Conservation (phyloP, 2,797 vertebrate species). For the Pantherophis alleghaniensis region DNA sequence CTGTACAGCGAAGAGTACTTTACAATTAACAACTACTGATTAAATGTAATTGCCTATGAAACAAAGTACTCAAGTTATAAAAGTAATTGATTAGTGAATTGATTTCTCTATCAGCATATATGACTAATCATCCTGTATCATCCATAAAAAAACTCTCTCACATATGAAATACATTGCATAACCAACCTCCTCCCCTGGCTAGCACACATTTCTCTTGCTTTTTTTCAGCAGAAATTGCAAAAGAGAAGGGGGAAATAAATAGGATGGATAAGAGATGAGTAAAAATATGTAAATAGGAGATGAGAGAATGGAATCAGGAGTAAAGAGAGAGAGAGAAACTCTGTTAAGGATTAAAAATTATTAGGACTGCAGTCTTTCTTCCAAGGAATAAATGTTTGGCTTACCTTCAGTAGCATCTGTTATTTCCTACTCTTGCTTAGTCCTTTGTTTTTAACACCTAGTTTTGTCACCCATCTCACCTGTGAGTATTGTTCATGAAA, state of each 20-base stretch:
- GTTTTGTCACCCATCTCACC: background rate
- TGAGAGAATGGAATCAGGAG: background rate
- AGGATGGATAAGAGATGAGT: background rate
- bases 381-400: background rate
- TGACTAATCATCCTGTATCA: background rate
- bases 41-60: background rate
- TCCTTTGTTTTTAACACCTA: background rate
- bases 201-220: background rate
- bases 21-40: background rate
- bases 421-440: background rate
- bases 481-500: background rate
- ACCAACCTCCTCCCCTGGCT: background rate
- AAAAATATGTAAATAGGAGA: background rate
- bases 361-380: background rate
- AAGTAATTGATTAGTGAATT: constrained; percentile 12
- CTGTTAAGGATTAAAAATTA: background rate
- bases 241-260: background rate
- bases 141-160: background rate
- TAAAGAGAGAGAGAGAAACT: background rate
- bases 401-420: background rate
- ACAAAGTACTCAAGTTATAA: constrained; percentile 16
- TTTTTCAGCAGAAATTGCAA: background rate
- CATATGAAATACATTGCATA: background rate
- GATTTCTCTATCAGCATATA: background rate
- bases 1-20: background rate